Base-by-base conservation (phyloP, 2,113 vertebrate genomes). In the Mustela lutreola region DNA sequence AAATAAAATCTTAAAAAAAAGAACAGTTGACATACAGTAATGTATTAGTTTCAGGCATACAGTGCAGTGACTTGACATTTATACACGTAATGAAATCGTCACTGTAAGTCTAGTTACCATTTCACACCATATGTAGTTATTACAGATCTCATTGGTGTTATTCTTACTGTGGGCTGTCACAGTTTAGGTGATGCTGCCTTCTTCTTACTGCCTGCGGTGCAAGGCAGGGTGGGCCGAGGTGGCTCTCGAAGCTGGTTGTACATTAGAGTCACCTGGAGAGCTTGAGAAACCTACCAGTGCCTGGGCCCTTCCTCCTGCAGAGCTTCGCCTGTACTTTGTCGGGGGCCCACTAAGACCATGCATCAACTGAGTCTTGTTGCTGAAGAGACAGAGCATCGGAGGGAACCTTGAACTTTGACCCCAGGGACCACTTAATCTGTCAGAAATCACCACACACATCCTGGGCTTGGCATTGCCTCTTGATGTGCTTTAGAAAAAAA, bases 351-450 rank as follows among this genome's bases (percentile, higher is more conserved):
- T 80, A 84, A 94, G 83, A 89, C n/a, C 8, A 12, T 5, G 33
- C 87, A 60, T 94, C 85, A 91, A 62, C 22, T n/a, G 88, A 97
- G 28, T 76, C 73, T 96, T 87, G 19, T 80, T 92, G 80, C 70
- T 95, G 53, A 97, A 71, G 67, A 95, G 31, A 82, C 26, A 71
- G 85, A 93, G 73, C 76, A 84, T 97, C 83, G 16, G 48, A 87
- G 70, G 78, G 78, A 81, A 94, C 36, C 76, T 86, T 97, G 96
- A 96, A 36, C 92, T 90, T 95, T 91, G 85, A 48, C 87, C 22
- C n/a, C 73, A 94, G 83, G 87, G 73, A 71, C 89, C 86, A 94
- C 79, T 97, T 96, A 96, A 91, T 95, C 89, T 93, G 70, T 98
- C 67, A 96, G 78, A 97, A 96, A 96, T 93, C 73, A 95, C 71